Conservation (phyloP, 30 jellyfish, hydroid and myxozoan genomes). For the Turritopsis dohrnii region DNA sequence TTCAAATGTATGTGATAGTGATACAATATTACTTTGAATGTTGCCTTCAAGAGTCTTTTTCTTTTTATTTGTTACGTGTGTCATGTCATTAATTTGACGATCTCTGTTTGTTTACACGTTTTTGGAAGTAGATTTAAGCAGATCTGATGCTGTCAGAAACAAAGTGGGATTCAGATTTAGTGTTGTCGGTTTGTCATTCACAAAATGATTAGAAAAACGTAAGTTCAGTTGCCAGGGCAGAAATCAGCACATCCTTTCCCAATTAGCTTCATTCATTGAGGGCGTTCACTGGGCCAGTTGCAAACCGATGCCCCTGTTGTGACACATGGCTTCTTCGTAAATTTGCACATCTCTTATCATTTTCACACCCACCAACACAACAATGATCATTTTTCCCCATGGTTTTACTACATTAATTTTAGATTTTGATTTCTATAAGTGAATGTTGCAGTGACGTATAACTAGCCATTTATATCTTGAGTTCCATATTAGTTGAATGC, state of each 20-base stretch:
- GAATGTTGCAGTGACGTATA: too few species aligned
- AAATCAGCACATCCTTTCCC: neutral
- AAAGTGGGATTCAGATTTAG: neutral
- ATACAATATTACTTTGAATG: too few species aligned
- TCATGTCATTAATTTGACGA: too few species aligned
- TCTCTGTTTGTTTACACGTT: too few species aligned
- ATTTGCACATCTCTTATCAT: neutral
- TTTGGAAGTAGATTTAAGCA: neutral
- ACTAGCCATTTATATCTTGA: too few species aligned
- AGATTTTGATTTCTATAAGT: too few species aligned
- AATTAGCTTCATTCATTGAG: neutral
- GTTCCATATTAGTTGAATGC: too few species aligned
- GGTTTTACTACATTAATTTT: too few species aligned
- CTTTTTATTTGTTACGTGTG: too few species aligned
- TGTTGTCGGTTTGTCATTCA: neutral
- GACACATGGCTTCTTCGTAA: neutral
- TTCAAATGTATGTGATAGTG: conserved; percentile 21
- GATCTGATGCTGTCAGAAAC: neutral
- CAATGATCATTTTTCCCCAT: too few species aligned
- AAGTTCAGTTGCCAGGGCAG: neutral
- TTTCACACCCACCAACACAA: neutral
- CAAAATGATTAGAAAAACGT: neutral
- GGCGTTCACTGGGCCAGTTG: neutral
- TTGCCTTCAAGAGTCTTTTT: too few species aligned
- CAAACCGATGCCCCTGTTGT: neutral